Evolutionary conservation across 2,888 invertebrate genomes (phyloP), one percentile per base, ranked within the genome.

Genomic region (Altica lythri): DNA sequence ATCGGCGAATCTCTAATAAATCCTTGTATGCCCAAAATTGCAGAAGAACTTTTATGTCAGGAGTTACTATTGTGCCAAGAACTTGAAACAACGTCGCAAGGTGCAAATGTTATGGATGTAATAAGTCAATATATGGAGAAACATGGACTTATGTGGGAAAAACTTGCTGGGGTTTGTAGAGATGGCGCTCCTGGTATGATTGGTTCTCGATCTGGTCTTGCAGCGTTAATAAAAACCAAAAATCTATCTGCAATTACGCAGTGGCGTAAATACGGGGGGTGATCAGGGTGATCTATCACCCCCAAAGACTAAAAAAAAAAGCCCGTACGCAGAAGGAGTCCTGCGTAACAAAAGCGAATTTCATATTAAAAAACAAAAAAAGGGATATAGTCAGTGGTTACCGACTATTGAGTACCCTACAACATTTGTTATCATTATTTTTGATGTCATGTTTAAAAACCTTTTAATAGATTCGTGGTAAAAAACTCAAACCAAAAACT

Each of bases 111-210:
- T 22, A 22, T 22, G 22, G 8, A 22, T 22, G 22, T 4, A 22
- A 22, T 22, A 22, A 22, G 4, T 22, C 8, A 22, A 22, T 22
- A 22, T 22, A 5, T 22, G 4, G 22, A 22, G 22, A 22, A 22
- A 22, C 22, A 22, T 22, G 22, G 22, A 22, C 22, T 22, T 22
- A 22, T 22, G 22, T 22, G 22, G 22, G 9, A 55, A 47, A 61
- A 57, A 19, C 49, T 60, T 16, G 57, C 42, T 22, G 60, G 57
- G 13, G 42, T 61, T n/a, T n/a, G n/a, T n/a, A n/a, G n/a, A n/a
- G n/a, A n/a, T n/a, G n/a, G n/a, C n/a, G n/a, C n/a, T n/a, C 55
- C 50, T 18, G 48, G 60, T 13, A 63, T 65, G 58, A 29, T 57
- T 6, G 57, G 62, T 34, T 63, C 60, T 4, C 55, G 55, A 18